A percentile compares a stretch with the other conserved stretches of the same genome.
phyloP scores from a whole-genome alignment of 2,113 vertebrate genomes.

The Periophthalmodon schlosseri region DNA sequence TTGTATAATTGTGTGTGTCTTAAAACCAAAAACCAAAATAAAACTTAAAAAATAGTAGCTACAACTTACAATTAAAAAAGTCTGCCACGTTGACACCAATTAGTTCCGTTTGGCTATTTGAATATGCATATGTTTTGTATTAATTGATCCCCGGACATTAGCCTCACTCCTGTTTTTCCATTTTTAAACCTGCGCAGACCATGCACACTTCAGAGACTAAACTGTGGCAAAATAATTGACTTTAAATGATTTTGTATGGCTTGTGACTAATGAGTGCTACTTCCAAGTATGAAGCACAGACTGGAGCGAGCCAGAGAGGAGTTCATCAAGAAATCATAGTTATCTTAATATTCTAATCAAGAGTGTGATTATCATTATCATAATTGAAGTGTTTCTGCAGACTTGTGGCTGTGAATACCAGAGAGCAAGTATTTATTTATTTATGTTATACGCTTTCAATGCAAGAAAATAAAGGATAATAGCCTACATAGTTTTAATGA shows the following conservation, averaged over 20 bases:
- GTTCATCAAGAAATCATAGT: not conserved
- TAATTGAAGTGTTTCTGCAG: constrained; percentile 43
- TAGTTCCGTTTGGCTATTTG: constrained; percentile 55
- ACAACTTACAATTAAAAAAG: constrained; percentile 23
- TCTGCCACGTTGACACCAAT: constrained; percentile 52
- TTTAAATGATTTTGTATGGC: constrained; percentile 44
- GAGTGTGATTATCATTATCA: constrained; percentile 20
- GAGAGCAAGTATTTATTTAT: not conserved
- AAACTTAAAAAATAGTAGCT: constrained; percentile 7
- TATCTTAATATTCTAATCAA: too few species aligned
- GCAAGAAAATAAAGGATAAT: too few species aligned
- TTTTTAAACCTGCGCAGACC: constrained; percentile 68
- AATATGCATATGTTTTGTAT: constrained; percentile 66
- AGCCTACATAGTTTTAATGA: too few species aligned
- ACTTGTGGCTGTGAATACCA: not conserved
- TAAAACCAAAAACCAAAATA: constrained; percentile 1
- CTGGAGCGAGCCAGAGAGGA: not conserved
- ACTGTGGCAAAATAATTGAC: constrained; percentile 64
- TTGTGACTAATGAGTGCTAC: constrained; percentile 54
- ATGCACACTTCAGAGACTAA: constrained; percentile 50
- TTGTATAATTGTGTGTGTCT: too few species aligned
- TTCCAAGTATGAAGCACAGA: constrained; percentile 42
- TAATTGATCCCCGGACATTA: constrained; percentile 74
- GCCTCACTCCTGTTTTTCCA: constrained; percentile 57
- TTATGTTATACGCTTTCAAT: not conserved